A percentile compares a stretch with the other conserved stretches of the same genome.
Evolutionary conservation across 2,888 invertebrate genomes (phyloP).

Genomic region (Elmis aenea): DNA sequence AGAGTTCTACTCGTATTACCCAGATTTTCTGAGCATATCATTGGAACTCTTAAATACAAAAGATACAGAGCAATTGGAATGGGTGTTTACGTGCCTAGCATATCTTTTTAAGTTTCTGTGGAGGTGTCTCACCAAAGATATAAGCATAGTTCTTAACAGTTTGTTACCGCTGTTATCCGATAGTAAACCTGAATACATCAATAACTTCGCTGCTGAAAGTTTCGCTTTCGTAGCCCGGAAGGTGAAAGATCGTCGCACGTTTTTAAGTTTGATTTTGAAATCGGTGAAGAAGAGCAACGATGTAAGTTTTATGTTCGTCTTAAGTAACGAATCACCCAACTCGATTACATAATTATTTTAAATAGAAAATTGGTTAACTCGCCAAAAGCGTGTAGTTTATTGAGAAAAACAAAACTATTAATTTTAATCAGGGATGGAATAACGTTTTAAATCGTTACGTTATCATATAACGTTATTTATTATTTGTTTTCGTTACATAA

Average conservation of each 20-base stretch:
- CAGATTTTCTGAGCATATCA: slow-evolving; percentile 66
- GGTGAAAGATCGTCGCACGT: slow-evolving; percentile 71
- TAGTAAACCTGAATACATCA: slow-evolving; percentile 75
- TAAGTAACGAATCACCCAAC: too few species aligned
- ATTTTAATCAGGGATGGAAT: too few species aligned
- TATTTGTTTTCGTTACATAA: too few species aligned
- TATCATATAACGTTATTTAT: too few species aligned
- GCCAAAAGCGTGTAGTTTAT: too few species aligned
- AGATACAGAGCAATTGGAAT: slow-evolving; percentile 80
- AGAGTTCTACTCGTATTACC: slow-evolving; percentile 85
- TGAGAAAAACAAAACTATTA: too few species aligned
- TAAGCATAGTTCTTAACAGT: slow-evolving; percentile 64
- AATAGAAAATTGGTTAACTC: too few species aligned
- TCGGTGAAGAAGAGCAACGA: slow-evolving; percentile 62
- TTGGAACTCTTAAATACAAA: slow-evolving; percentile 67
- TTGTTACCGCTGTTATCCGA: slow-evolving; percentile 73
- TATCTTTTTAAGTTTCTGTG: slow-evolving; percentile 88
- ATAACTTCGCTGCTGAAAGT: slow-evolving; percentile 92
- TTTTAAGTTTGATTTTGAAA: slow-evolving; percentile 65
- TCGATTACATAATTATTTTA: too few species aligned
- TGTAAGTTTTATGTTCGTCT: too few species aligned
- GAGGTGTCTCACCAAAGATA: slow-evolving; percentile 74
- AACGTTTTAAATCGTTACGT: too few species aligned
- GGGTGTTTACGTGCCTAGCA: slow-evolving; percentile 79
- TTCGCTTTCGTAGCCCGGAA: slow-evolving; percentile 92